These are phyloP conservation scores for Drosophila sturtevanti DNA, from an alignment of 1,140 invertebrate genomes.

Conservation along the genomic window DNA sequence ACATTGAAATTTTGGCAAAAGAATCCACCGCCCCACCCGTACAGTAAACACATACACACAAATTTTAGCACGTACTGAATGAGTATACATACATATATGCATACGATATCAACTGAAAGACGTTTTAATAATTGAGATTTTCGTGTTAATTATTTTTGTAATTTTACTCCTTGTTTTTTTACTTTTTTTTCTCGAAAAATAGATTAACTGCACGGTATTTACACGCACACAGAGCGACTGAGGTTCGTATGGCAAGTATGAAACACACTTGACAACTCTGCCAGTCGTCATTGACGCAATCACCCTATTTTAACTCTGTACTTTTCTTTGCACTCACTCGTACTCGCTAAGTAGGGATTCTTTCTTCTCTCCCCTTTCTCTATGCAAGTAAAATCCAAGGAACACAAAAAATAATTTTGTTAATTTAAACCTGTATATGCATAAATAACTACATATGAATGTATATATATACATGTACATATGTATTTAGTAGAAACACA, in stretches of 20 bases:
- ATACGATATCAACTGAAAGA: not conserved
- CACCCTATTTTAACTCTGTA: slow-evolving; percentile 69
- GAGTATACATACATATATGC: not conserved
- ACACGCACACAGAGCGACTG: slow-evolving; percentile 8
- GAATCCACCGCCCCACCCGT: not conserved
- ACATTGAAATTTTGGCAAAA: not conserved
- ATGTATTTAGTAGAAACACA: slow-evolving; percentile 7
- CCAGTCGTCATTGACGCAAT: slow-evolving; percentile 70
- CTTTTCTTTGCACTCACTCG: slow-evolving; percentile 33
- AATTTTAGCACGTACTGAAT: not conserved
- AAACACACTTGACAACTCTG: slow-evolving; percentile 67
- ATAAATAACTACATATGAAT: slow-evolving; percentile 10
- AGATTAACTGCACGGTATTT: not conserved
- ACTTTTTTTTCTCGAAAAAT: slow-evolving; percentile 9
- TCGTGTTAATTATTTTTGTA: not conserved
- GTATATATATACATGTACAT: slow-evolving; percentile 6
- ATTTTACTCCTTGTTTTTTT: not conserved
- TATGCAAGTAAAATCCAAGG: slow-evolving; percentile 19
- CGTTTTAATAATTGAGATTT: not conserved
- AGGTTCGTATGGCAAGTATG: not conserved
- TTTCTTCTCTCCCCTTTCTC: not conserved
- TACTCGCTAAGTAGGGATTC: slow-evolving; percentile 13
- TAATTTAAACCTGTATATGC: slow-evolving; percentile 3
- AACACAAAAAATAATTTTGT: slow-evolving; percentile 27
- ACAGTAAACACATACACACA: not conserved